Evolutionary conservation across 2,113 vertebrate genomes (phyloP).

Genomic region (Xiphophorus couchianus): DNA sequence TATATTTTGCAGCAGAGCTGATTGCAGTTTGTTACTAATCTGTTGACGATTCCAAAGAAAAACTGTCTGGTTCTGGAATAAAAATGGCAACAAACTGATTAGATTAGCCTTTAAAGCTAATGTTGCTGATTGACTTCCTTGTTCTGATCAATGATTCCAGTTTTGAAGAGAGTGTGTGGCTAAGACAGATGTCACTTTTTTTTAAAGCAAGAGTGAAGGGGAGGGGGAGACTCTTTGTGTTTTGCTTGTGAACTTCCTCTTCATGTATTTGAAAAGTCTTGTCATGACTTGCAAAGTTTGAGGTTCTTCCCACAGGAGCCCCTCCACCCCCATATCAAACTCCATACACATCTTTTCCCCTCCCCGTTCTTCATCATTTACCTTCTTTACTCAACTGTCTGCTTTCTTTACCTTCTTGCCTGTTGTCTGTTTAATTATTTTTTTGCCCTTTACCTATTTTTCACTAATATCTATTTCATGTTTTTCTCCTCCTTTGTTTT

Average conservation of each 20-base stretch:
- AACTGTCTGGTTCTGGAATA: neutral
- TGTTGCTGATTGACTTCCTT: neutral
- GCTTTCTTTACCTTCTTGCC: slow-evolving; percentile 3
- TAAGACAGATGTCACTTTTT: neutral
- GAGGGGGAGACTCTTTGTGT: slow-evolving; percentile 45
- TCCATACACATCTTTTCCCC: slow-evolving; percentile 50
- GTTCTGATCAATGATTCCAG: slow-evolving; percentile 7
- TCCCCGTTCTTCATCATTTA: slow-evolving; percentile 27
- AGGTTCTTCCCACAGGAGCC: slow-evolving; percentile 62
- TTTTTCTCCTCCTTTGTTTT: slow-evolving; percentile 26
- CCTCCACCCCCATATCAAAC: slow-evolving; percentile 12
- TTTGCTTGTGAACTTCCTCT: slow-evolving; percentile 60
- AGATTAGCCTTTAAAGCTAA: neutral
- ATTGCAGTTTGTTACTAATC: neutral
- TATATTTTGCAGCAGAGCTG: neutral
- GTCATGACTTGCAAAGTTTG: slow-evolving; percentile 70
- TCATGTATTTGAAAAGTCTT: slow-evolving; percentile 52
- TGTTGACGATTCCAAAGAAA: neutral
- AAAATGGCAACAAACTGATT: neutral
- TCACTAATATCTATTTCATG: slow-evolving; percentile 23
- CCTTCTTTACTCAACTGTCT: slow-evolving; percentile 24
- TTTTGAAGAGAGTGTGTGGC: slow-evolving; percentile 18
- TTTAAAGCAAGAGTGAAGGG: neutral
- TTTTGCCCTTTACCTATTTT: neutral
- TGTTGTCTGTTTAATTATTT: slow-evolving; percentile 20